Evolutionary conservation across 2,797 vertebrate genomes (phyloP).

Genomic region (Ciconia nigra): DNA sequence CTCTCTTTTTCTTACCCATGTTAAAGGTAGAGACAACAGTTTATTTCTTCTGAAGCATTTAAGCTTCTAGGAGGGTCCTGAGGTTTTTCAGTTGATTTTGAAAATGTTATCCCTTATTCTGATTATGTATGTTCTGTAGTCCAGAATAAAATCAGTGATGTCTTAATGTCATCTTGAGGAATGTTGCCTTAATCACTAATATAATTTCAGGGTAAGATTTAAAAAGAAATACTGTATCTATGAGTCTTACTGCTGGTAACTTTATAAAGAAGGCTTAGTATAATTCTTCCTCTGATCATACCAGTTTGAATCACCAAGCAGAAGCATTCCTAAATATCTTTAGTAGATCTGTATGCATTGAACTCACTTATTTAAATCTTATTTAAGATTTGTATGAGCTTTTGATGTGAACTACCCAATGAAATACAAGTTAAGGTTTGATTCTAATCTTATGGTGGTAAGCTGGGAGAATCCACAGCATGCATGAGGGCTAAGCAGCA

Average conservation of each 20-base stretch:
- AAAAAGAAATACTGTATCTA: not conserved
- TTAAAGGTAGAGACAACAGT: not conserved
- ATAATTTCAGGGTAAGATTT: not conserved
- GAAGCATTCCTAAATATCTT: not conserved
- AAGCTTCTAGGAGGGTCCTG: not conserved
- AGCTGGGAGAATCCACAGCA: not conserved
- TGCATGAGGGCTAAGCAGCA: not conserved
- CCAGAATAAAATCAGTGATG: not conserved
- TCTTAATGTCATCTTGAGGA: not conserved
- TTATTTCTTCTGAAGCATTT: not conserved
- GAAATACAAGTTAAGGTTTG: not conserved
- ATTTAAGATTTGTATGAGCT: not conserved
- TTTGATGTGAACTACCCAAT: not conserved
- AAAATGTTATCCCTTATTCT: not conserved
- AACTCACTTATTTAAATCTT: not conserved
- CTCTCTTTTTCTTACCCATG: not conserved
- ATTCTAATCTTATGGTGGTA: not conserved
- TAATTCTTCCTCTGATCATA: not conserved
- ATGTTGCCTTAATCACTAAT: not conserved
- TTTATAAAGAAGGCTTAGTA: not conserved
- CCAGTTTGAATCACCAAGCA: not conserved
- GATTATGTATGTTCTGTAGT: not conserved
- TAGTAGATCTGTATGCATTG: not conserved
- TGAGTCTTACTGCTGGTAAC: not conserved
- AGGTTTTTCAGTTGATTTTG: not conserved